A percentile compares a stretch with the other conserved stretches of the same genome.
phyloP scores from a whole-genome alignment of 2,113 vertebrate genomes.

The Eolophus roseicapilla region DNA sequence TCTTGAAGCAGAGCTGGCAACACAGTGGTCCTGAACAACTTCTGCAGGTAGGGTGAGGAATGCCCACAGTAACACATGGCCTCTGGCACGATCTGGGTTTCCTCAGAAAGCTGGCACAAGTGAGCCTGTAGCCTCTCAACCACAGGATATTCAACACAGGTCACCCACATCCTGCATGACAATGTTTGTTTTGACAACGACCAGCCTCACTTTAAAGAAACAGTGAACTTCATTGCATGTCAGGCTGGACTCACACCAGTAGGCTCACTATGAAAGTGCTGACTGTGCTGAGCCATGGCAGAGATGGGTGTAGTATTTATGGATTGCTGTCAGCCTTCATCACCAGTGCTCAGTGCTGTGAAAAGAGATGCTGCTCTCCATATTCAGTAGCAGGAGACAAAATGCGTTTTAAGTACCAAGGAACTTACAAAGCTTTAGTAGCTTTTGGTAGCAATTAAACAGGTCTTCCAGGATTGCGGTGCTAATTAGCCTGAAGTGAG shows the following conservation, averaged over 20 bases:
- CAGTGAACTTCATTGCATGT: not conserved
- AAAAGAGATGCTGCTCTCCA: not conserved
- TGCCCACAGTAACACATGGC: fast-evolving
- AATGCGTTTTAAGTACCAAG: not conserved
- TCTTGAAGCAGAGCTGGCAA: not conserved
- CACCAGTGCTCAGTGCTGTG: not conserved
- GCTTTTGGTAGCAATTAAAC: not conserved
- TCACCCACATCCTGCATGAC: not conserved
- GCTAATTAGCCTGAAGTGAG: not conserved
- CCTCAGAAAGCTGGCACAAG: not conserved
- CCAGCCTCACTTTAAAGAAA: not conserved
- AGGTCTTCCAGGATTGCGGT: not conserved
- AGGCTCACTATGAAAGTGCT: not conserved
- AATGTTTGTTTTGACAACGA: not conserved
- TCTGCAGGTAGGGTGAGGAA: not conserved
- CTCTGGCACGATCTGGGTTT: not conserved
- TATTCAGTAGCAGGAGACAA: not conserved
- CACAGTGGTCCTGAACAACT: not conserved
- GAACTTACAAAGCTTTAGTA: not conserved
- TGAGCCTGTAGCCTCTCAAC: not conserved
- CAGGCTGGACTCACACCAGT: not conserved
- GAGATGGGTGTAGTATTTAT: not conserved
- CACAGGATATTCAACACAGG: not conserved
- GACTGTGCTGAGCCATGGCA: not conserved
- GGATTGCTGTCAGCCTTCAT: not conserved